Evolutionary conservation across 1,140 invertebrate genomes (phyloP).

Genomic region (Hypothenemus hampei): DNA sequence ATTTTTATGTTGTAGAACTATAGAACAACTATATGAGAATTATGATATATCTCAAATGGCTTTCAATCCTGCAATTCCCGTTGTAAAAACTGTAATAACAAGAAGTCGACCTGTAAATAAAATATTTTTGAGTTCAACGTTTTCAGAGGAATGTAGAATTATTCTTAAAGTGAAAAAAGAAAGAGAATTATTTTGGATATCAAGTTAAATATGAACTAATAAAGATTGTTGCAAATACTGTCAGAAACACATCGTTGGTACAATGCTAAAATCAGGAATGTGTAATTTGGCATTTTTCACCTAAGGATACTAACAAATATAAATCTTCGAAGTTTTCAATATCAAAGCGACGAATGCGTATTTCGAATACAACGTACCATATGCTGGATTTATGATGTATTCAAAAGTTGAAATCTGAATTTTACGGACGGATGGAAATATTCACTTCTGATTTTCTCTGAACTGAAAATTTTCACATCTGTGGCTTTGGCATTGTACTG

Average conservation of each 20-base stretch:
- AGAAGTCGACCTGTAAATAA: slow-evolving; percentile 36
- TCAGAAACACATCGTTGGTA: too few species aligned
- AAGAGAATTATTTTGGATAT: slow-evolving; percentile 19
- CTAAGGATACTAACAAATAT: too few species aligned
- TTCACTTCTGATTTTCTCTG: too few species aligned
- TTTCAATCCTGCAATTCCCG: slow-evolving; percentile 59
- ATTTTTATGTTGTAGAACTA: slow-evolving; percentile 42
- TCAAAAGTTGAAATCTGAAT: too few species aligned
- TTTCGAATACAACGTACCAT: too few species aligned
- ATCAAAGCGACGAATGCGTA: too few species aligned
- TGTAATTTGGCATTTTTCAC: background rate
- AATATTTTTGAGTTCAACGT: slow-evolving; percentile 29
- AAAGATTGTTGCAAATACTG: background rate
- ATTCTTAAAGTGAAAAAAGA: slow-evolving; percentile 10
- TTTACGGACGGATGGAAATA: too few species aligned
- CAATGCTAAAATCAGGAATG: too few species aligned
- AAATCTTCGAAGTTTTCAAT: too few species aligned
- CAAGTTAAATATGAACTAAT: slow-evolving; percentile 10
- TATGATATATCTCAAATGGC: slow-evolving; percentile 61
- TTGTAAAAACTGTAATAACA: slow-evolving; percentile 44
- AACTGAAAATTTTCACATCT: too few species aligned
- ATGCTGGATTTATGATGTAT: too few species aligned
- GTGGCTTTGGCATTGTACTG: too few species aligned
- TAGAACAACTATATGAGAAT: slow-evolving; percentile 52
- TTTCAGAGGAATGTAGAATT: slow-evolving; percentile 34